Conservation (phyloP, 2,113 vertebrate species). For the Atlantisia rogersi region DNA sequence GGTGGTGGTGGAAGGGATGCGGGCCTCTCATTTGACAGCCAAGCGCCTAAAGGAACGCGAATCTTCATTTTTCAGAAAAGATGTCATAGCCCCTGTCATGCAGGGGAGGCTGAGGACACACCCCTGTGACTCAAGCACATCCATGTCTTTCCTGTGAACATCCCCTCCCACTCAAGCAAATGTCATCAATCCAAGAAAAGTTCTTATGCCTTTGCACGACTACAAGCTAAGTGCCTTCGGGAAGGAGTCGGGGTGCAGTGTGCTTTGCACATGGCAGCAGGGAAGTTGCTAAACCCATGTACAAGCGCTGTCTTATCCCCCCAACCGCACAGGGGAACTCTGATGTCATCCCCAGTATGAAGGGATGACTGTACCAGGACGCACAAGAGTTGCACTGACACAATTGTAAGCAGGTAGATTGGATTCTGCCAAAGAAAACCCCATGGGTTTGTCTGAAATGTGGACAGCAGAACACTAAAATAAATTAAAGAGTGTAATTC, state of each 20-base stretch:
- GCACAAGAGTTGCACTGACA: not conserved
- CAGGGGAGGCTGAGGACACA: not conserved
- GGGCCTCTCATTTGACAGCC: not conserved
- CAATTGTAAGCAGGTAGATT: not conserved
- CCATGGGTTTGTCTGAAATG: rapidly evolving
- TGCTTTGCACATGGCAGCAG: not conserved
- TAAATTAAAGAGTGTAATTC: not conserved
- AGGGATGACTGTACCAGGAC: not conserved
- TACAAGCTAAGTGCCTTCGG: not conserved
- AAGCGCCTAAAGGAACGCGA: not conserved
- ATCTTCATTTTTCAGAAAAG: not conserved
- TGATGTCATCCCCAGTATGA: rapidly evolving
- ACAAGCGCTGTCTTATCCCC: not conserved
- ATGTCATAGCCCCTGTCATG: not conserved
- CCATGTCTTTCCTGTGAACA: not conserved
- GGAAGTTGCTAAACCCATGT: not conserved
- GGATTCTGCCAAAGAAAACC: not conserved
- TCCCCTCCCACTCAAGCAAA: not conserved
- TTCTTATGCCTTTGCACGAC: not conserved
- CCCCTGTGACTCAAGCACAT: not conserved
- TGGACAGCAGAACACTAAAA: not conserved
- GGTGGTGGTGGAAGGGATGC: not conserved
- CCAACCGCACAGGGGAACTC: not conserved
- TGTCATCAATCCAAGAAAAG: not conserved
- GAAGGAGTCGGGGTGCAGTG: rapidly evolving